phyloP scores from a whole-genome alignment of 2,888 invertebrate species.

The Cantharis nigra region DNA sequence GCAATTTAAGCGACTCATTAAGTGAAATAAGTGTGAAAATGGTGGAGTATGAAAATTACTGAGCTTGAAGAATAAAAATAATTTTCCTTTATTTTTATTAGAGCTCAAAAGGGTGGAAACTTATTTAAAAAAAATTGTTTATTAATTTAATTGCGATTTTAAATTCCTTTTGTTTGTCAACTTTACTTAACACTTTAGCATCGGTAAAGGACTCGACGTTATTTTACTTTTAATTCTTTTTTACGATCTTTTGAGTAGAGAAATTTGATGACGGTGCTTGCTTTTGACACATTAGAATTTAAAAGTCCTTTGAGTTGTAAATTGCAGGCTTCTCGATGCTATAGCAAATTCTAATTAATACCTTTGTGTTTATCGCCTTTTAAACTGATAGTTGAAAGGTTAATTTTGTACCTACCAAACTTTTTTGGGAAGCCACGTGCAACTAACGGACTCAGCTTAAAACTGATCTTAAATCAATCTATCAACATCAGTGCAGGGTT shows the following conservation, averaged over 20 bases:
- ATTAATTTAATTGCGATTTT: background rate
- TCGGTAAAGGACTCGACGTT: background rate
- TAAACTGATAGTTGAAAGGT: constrained; percentile 2
- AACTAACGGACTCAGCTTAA: background rate
- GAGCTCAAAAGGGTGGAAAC: background rate
- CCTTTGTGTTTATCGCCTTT: constrained; percentile 9
- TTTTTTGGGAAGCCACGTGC: background rate
- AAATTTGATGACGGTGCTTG: constrained; percentile 6
- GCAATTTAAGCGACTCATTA: background rate
- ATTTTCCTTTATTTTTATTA: background rate
- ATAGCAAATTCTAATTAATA: constrained; percentile 22
- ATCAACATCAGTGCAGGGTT: constrained; percentile 4
- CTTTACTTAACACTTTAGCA: background rate
- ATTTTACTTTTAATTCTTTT: background rate
- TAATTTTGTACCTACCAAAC: background rate
- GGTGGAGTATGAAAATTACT: background rate
- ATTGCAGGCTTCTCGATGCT: constrained; percentile 23
- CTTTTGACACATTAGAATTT: constrained; percentile 27
- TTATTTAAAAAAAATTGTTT: background rate
- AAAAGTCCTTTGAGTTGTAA: constrained; percentile 31
- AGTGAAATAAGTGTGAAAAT: background rate
- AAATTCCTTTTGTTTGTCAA: background rate
- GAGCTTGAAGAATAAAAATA: background rate
- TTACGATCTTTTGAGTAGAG: constrained; percentile 8
- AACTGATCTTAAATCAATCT: background rate